Evolutionary conservation across 2,888 invertebrate species (phyloP).

Genomic region (Bugulina stolonifera): DNA sequence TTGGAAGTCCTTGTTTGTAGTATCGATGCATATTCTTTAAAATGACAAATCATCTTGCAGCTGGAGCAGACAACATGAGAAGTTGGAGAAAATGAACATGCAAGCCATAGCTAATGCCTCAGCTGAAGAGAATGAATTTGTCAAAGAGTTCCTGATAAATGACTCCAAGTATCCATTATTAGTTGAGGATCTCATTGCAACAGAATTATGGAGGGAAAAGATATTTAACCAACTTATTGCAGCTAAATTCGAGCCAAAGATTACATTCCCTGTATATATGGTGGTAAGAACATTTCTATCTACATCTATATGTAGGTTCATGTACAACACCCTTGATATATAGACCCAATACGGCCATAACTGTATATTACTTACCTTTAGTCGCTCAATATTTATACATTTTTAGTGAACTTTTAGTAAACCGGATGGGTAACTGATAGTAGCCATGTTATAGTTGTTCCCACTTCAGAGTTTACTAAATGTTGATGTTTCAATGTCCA

Average conservation of each 20-base stretch:
- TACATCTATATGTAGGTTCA: too few relatives aligned
- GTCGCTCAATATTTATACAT: too few relatives aligned
- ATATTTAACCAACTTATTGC: slow-evolving; percentile 72
- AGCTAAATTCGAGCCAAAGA: slow-evolving; percentile 45
- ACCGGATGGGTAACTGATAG: too few relatives aligned
- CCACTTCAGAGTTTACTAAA: too few relatives aligned
- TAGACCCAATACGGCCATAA: too few relatives aligned
- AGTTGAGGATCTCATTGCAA: slow-evolving; percentile 74
- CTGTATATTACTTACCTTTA: too few relatives aligned
- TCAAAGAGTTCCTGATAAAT: slow-evolving; percentile 74
- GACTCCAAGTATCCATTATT: slow-evolving; percentile 70
- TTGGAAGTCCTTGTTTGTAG: too few relatives aligned
- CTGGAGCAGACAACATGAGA: slow-evolving; percentile 61
- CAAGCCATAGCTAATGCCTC: slow-evolving; percentile 78
- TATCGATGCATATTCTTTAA: too few relatives aligned
- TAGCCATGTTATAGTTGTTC: too few relatives aligned
- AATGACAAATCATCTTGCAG: slow-evolving; percentile 35
- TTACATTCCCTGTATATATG: slow-evolving; percentile 59
- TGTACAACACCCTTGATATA: too few relatives aligned
- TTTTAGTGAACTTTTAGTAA: too few relatives aligned
- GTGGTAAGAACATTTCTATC: slow-evolving; percentile 56
- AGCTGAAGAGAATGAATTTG: slow-evolving; percentile 71
- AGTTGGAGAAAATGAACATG: slow-evolving; percentile 77
- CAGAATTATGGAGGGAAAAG: slow-evolving; percentile 78
- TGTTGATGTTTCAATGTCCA: too few relatives aligned